Percentiles rank a stretch among this genome's conserved stretches.
These are phyloP conservation scores for Tipula lateralis DNA, from an alignment of 2,888 invertebrate species.

Conservation along the genomic window DNA sequence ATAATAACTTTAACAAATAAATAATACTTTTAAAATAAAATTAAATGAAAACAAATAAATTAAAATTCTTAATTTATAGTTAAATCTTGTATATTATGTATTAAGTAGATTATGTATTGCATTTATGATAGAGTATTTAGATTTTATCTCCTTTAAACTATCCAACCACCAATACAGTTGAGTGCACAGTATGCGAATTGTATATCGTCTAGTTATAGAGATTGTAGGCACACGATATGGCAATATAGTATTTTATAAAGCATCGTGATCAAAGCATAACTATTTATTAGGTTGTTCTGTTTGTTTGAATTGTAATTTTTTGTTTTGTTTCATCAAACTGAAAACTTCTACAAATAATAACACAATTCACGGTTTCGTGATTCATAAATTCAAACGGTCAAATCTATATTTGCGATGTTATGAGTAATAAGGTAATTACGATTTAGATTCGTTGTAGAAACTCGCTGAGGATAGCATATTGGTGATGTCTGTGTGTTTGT, in stretches of 20 bases:
- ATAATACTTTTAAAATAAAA: neutral
- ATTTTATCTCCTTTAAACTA: neutral
- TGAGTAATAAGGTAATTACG: too few species aligned
- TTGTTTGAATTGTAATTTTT: too few species aligned
- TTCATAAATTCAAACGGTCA: too few species aligned
- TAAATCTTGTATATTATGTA: neutral
- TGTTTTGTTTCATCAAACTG: too few species aligned
- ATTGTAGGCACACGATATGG: neutral
- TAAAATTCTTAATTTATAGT: constrained; percentile 3
- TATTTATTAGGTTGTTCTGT: too few species aligned
- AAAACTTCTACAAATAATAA: too few species aligned
- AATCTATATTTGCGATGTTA: too few species aligned
- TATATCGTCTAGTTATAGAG: neutral
- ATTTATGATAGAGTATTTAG: neutral
- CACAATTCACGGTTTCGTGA: too few species aligned
- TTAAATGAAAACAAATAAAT: neutral
- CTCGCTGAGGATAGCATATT: too few species aligned
- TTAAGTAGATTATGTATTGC: neutral
- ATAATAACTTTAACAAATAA: neutral
- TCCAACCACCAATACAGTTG: neutral
- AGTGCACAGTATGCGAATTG: neutral
- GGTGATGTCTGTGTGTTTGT: too few species aligned
- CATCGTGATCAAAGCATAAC: neutral
- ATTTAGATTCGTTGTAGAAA: too few species aligned
- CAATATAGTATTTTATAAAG: neutral